Evolutionary conservation across 2,888 invertebrate species (phyloP), one percentile per base, ranked within the genome.

Genomic region (Dicyrtomina minuta): DNA sequence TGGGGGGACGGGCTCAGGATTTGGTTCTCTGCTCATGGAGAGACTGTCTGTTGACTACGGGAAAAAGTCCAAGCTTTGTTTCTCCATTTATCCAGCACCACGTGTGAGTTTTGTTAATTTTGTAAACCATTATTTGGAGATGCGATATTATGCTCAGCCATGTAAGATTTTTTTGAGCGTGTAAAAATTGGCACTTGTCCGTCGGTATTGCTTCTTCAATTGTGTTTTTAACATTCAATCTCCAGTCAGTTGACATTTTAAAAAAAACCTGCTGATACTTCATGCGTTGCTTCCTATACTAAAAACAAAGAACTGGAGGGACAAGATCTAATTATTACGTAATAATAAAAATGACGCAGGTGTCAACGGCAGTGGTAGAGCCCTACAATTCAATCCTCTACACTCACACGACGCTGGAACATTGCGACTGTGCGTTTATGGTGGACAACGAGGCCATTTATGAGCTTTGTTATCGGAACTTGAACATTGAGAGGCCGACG

Each of bases 391-490:
- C 69, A 13, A 58, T 65, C 27, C 49, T 72, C 20, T 62, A 61
- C 64, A 68, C 68, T 2, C 70, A 70, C 61, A 70, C 70, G 17
- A 70, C 70, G 15, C 78, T 85, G 74, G 70, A 70, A 83, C 96
- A 95, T 83, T 93, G 93, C 0, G 95, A 95, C 85, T 96, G 96
- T 83, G 94, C 95, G 61, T 96, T 96, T n/a, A n/a, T n/a, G n/a
- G n/a, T n/a, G n/a, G n/a, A n/a, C n/a, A n/a, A n/a, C n/a, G n/a
- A n/a, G n/a, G 95, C 96, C 55, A 79, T 86, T 77, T 84, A 85
- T 76, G 85, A 86, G 73, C 84, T 86, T 71, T 96, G 96, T 87
- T 88, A 94, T 80, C 89, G 94, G 78, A 96, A 96, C 83, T 84
- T 97, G 81, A 95, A 95, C 84, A 95, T 96, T 80, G 95, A 93